Evolutionary conservation across 2,113 vertebrate species (phyloP).

Genomic region (Euleptes europaea): DNA sequence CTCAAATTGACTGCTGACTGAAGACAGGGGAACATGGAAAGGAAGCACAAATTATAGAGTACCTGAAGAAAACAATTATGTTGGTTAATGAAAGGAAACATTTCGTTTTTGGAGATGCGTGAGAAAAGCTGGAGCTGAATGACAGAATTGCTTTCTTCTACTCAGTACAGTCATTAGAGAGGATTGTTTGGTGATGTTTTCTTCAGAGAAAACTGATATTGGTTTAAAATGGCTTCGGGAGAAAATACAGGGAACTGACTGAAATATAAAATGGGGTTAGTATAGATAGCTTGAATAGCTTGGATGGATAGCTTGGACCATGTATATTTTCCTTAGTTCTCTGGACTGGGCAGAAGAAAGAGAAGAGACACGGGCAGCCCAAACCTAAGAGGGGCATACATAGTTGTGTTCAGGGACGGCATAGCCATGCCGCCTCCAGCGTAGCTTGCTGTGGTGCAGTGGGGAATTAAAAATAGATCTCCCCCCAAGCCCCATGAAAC

Average conservation of each 20-base stretch:
- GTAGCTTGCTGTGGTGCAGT: too few relatives aligned
- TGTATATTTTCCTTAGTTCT: fast-evolving
- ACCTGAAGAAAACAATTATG: not conserved
- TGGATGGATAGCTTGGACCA: not conserved
- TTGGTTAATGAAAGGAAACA: not conserved
- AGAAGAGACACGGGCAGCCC: too few relatives aligned
- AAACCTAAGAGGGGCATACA: too few relatives aligned
- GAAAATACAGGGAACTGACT: not conserved
- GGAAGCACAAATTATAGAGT: fast-evolving
- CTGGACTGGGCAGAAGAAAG: not conserved
- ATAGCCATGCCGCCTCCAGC: too few relatives aligned
- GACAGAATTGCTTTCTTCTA: not conserved
- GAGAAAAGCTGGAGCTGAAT: not conserved
- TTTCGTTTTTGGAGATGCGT: not conserved
- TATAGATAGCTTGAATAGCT: not conserved
- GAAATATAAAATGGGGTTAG: fast-evolving
- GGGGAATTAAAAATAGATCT: too few relatives aligned
- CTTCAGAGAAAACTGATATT: constrained; percentile 1
- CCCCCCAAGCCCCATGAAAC: too few relatives aligned
- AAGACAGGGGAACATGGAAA: not conserved
- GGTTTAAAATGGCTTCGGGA: constrained; percentile 17
- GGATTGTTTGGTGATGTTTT: not conserved
- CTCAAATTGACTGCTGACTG: too few relatives aligned
- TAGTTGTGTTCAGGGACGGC: too few relatives aligned
- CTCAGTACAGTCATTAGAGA: not conserved